Evolutionary conservation across 2,888 invertebrate species (phyloP).

Genomic region (Craniophora ligustri): DNA sequence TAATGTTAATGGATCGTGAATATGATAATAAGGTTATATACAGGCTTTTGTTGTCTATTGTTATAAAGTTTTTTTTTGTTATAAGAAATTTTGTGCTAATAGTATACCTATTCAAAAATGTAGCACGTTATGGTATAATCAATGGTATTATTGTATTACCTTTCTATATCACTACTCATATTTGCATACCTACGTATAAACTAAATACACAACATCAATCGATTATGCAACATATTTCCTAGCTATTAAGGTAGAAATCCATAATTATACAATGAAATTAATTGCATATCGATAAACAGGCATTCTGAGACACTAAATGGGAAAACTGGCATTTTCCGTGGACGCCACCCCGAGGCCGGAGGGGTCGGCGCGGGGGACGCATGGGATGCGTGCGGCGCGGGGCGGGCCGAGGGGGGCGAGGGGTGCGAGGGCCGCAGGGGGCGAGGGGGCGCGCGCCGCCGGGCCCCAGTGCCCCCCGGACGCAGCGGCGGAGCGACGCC

Average conservation of each 20-base stretch:
- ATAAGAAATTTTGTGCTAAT: background rate
- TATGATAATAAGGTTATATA: constrained; percentile 33
- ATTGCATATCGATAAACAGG: constrained; percentile 68
- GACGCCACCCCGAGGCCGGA: constrained; percentile 66
- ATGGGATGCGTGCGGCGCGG: constrained; percentile 60
- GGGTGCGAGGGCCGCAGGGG: constrained; percentile 55
- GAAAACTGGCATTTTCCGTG: constrained; percentile 85
- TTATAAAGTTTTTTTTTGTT: no score
- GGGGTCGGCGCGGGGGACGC: constrained; percentile 57
- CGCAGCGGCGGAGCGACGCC: constrained; percentile 87
- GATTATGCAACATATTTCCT: background rate
- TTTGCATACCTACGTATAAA: background rate
- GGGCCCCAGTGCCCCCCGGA: constrained; percentile 83
- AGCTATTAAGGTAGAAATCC: constrained; percentile 2
- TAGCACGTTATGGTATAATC: no score
- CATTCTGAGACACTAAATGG: constrained; percentile 76
- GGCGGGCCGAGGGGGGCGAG: constrained; percentile 54
- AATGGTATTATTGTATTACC: background rate
- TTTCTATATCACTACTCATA: background rate
- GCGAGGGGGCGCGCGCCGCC: constrained; percentile 59
- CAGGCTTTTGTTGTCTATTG: constrained; percentile 11
- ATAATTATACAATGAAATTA: constrained; percentile 62
- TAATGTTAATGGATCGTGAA: constrained; percentile 35
- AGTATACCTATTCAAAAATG: no score
- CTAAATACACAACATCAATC: no score